Evolutionary conservation across 1,140 invertebrate species (phyloP).

Genomic region (Portunus trituberculatus): DNA sequence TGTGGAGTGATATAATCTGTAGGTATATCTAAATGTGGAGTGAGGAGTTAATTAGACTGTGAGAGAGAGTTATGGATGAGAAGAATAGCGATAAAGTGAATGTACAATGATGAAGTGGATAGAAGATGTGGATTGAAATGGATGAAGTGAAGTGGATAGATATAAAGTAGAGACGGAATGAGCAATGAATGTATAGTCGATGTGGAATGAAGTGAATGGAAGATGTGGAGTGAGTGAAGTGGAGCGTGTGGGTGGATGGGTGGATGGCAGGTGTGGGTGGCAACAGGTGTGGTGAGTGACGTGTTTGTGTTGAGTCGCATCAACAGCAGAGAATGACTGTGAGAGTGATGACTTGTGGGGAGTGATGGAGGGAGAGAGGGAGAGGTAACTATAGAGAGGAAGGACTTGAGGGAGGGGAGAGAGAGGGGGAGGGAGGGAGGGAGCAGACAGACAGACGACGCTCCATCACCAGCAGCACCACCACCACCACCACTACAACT

Average conservation of each 20-base stretch:
- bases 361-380: not conserved
- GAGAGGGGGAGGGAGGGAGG: not conserved
- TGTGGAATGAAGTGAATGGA: not conserved
- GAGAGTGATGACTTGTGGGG: not conserved
- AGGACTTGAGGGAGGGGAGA: not conserved
- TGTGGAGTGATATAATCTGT: no score
- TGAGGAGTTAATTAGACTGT: no score
- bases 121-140: no score
- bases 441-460: not conserved
- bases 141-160: no score
- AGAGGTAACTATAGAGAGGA: not conserved
- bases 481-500: not conserved
- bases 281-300: not conserved
- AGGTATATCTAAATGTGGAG: no score
- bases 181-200: no score
- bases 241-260: not conserved
- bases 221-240: not conserved
- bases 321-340: no score
- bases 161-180: no score
- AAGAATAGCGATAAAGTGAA: no score
- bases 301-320: not conserved
- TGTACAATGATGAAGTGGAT: no score
- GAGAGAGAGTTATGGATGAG: no score
- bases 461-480: not conserved
- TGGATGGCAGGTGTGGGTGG: not conserved